phyloP scores from a whole-genome alignment of 2,113 vertebrate genomes.

The Odobenus rosmarus region DNA sequence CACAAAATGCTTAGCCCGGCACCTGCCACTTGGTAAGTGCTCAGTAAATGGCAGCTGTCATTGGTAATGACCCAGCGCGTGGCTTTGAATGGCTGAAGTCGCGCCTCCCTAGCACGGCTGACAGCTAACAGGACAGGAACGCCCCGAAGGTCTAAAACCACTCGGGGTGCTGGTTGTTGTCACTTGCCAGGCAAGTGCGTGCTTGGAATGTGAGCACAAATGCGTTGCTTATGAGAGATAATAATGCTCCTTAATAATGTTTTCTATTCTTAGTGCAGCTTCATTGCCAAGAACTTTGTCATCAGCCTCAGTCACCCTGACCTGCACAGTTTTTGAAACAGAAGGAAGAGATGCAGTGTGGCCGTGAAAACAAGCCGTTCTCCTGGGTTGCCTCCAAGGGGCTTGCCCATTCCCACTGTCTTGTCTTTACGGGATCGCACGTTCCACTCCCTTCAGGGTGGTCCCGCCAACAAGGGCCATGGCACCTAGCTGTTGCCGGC shows the following conservation, averaged over 20 bases:
- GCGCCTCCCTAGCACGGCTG: not conserved
- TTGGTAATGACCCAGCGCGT: not conserved
- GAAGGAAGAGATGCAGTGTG: not conserved
- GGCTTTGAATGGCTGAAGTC: not conserved
- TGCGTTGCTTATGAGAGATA: not conserved
- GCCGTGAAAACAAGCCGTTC: not conserved
- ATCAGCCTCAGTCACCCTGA: not conserved
- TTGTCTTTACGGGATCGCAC: rapidly evolving
- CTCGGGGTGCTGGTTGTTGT: rapidly evolving
- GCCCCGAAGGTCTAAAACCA: not conserved
- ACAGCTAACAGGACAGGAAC: not conserved
- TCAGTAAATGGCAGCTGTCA: not conserved
- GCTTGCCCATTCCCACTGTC: not conserved
- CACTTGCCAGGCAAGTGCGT: not conserved
- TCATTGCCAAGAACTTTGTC: not conserved
- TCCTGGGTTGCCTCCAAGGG: not conserved
- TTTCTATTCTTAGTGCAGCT: constrained; percentile 32
- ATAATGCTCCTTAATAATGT: not conserved
- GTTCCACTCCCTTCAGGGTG: not conserved
- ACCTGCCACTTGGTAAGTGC: not conserved
- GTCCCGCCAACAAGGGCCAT: rapidly evolving
- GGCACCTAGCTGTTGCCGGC: rapidly evolving
- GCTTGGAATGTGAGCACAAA: not conserved
- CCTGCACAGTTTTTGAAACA: not conserved
- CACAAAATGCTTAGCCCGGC: not conserved